Percentiles rank a stretch among this genome's conserved stretches.
Evolutionary conservation across 2,113 vertebrate species (phyloP).

Genomic region (Charina bottae): DNA sequence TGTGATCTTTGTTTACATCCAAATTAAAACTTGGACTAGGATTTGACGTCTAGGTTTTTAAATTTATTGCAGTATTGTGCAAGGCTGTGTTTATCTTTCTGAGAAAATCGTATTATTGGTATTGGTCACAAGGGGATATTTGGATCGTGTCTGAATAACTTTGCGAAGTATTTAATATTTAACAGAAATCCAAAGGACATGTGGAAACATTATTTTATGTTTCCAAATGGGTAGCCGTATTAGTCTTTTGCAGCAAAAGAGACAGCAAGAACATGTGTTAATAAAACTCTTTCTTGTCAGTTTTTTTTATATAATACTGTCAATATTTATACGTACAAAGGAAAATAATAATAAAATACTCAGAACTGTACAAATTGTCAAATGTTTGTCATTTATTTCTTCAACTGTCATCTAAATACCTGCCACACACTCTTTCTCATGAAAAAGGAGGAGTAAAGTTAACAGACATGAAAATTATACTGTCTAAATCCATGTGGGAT

Average conservation of each 20-base stretch:
- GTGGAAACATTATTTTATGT: background rate
- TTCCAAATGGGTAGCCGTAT: background rate
- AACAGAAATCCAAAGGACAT: background rate
- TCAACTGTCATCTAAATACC: conserved; percentile 24
- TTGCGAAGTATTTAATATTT: conserved; percentile 40
- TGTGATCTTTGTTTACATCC: background rate
- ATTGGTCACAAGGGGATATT: conserved; percentile 6
- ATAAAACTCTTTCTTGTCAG: background rate
- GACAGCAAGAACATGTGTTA: background rate
- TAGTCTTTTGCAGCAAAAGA: background rate
- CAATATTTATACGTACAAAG: conserved; percentile 55
- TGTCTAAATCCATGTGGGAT: conserved; percentile 50
- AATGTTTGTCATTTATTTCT: conserved; percentile 56
- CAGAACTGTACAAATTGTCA: conserved; percentile 41
- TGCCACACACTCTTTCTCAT: conserved; percentile 45
- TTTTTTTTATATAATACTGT: conserved; percentile 23
- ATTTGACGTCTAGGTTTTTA: background rate
- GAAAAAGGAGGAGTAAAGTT: conserved; percentile 53
- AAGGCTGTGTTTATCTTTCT: background rate
- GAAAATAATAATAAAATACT: conserved; percentile 33
- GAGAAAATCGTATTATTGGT: background rate
- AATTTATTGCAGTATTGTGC: background rate
- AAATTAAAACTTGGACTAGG: background rate
- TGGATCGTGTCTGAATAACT: conserved; percentile 16
- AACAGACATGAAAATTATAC: conserved; percentile 42